Percentiles rank a stretch among this genome's conserved stretches.
These are phyloP conservation scores for Scaptomyza montana DNA, from an alignment of 1,140 invertebrate genomes.

Conservation along the genomic window DNA sequence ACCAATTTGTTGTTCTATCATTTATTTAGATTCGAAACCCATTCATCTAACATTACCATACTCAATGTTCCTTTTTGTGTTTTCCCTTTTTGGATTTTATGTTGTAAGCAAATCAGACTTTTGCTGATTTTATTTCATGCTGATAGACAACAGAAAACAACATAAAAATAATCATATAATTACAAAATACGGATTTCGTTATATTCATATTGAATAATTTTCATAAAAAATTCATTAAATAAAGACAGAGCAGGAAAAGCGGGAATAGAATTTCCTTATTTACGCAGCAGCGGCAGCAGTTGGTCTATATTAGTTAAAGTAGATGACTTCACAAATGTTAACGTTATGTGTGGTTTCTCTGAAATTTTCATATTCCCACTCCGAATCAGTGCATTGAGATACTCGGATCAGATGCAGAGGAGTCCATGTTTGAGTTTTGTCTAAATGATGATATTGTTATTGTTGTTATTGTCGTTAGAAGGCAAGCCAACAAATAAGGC, in stretches of 20 bases:
- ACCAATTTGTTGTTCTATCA: too few species aligned
- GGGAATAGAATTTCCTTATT: neutral
- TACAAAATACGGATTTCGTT: neutral
- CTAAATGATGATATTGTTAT: neutral
- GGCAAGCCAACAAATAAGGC: neutral
- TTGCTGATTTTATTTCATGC: neutral
- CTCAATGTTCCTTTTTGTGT: too few species aligned
- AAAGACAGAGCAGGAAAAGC: neutral
- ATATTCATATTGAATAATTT: neutral
- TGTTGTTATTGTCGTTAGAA: conserved; percentile 15
- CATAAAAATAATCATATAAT: neutral
- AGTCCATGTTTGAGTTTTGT: neutral
- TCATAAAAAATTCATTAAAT: neutral
- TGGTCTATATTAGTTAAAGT: neutral
- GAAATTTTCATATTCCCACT: neutral
- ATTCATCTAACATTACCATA: too few species aligned
- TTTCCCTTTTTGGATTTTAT: too few species aligned
- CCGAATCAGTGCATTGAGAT: neutral
- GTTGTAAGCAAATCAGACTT: too few species aligned
- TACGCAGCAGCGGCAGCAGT: neutral
- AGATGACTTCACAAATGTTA: neutral
- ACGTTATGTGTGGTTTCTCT: neutral
- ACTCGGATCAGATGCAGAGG: neutral
- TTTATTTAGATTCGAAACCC: too few species aligned
- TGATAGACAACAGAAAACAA: neutral